Evolutionary conservation across 2,888 invertebrate genomes (phyloP).

Genomic region (Agrilus cyanescens): DNA sequence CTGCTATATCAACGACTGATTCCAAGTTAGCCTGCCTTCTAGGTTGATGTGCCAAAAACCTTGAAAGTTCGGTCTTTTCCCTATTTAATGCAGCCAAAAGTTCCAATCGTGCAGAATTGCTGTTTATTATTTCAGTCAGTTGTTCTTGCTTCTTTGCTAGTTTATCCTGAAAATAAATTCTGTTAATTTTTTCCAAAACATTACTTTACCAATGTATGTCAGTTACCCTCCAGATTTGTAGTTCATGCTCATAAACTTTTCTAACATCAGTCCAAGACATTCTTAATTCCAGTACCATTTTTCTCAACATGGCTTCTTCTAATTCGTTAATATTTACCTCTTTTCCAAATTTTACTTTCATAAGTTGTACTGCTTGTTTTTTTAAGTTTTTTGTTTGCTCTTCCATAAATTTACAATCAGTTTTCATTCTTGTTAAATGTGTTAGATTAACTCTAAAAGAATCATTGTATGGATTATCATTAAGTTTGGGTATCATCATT

Average conservation of each 20-base stretch:
- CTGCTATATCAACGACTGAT: constrained; percentile 23
- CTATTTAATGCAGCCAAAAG: constrained; percentile 42
- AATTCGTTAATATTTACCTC: constrained; percentile 41
- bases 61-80: constrained; percentile 39
- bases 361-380: constrained; percentile 38
- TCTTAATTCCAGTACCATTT: constrained; percentile 42
- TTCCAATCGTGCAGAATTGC: constrained; percentile 44
- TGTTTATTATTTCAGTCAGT: constrained; percentile 36
- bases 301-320: constrained; percentile 44
- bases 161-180: constrained; percentile 25
- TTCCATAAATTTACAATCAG: constrained; percentile 57
- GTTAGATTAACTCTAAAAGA: constrained; percentile 47
- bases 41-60: constrained; percentile 32
- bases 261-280: constrained; percentile 38
- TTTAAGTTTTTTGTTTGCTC: constrained; percentile 44
- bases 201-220: constrained; percentile 3
- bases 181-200: background rate
- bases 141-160: constrained; percentile 30
- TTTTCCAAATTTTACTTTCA: constrained; percentile 46
- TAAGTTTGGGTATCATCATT: background rate
- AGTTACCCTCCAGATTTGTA: constrained; percentile 32
- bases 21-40: constrained; percentile 24
- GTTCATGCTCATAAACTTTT: constrained; percentile 34
- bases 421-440: constrained; percentile 57
- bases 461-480: constrained; percentile 6